These are phyloP conservation scores for Pycnonotus jocosus DNA, from an alignment of 2,113 vertebrate genomes.

Conservation along the genomic window DNA sequence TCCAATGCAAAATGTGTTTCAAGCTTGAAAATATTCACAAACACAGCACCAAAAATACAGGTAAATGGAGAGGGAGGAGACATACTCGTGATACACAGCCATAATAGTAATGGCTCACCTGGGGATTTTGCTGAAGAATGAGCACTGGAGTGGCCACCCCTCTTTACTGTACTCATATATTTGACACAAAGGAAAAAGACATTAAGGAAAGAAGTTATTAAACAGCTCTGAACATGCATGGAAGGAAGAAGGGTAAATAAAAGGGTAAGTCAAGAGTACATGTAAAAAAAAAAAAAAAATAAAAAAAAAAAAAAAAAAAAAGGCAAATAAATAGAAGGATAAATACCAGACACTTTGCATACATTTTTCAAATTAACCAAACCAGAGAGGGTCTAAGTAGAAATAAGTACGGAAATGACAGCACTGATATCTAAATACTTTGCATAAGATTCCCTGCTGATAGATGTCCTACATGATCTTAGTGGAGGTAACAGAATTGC, in stretches of 20 bases:
- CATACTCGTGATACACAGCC: conserved; percentile 66
- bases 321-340: not conserved
- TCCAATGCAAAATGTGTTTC: not conserved
- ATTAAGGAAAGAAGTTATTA: conserved; percentile 74
- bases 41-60: conserved; percentile 23
- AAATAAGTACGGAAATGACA: not conserved
- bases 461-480: not conserved
- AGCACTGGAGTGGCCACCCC: conserved; percentile 83
- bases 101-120: conserved; percentile 80
- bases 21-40: conserved; percentile 42
- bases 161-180: conserved; percentile 82
- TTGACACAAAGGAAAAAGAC: conserved; percentile 67
- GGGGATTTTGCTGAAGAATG: conserved; percentile 88
- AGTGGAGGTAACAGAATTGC: not conserved
- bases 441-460: not conserved
- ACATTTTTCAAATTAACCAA: not conserved
- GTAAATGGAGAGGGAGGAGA: conserved; percentile 50
- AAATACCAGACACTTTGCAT: not conserved
- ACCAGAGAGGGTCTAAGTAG: not conserved
- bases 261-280: not conserved
- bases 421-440: not conserved
- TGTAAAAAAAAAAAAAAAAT: not conserved
- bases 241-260: conserved; percentile 26
- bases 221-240: conserved; percentile 36
- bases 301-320: not conserved